Evolutionary conservation across 2,113 vertebrate species (phyloP), one percentile per base, ranked within the genome.

Genomic region (Menura novaehollandiae): DNA sequence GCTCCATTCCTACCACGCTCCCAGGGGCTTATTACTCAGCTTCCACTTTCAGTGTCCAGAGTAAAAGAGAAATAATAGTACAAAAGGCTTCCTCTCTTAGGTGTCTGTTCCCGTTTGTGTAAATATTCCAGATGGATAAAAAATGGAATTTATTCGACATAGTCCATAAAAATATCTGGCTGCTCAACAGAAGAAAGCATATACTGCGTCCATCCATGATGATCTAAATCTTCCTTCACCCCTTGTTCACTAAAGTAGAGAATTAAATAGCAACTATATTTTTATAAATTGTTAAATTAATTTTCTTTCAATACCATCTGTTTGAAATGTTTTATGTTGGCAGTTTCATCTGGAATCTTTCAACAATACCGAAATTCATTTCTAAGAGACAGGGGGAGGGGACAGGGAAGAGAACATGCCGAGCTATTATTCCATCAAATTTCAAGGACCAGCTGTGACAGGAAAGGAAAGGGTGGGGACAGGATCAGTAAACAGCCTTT

Each of bases 401-500:
- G 35, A 32, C 4, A 49, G 64, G 32, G 59, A 78, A 91, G 23
- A 85, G 43, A 89, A 85, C 26, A 76, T 26, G 28, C 9, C 18
- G 26, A 76, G 47, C 27, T 79, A 33, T 81, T 92, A 81, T 63
- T 82, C 58, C 52, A 68, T 52, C 2, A 0, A 63, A 69, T 92
- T 95, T 91, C 81, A 88, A 66, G 66, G 66, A 79, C 53, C 55
- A 91, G 33, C 79, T 96, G 67, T 88, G 75, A 83, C 90, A 88
- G 11, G 1, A 73, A 92, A 95, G 71, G 75, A 85, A 93, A 88
- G 85, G 79, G 82, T 91, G 85, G 90, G 56, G 71, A 89, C 44
- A 89, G 49, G 56, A 91, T 95, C 84, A 82, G 77, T 89, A 93
- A 94, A 85, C 51, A 96, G 26, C n/a, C 75, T 73, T 91, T 91